phyloP scores from a whole-genome alignment of 2,797 vertebrate species.

The Tragelaphus eurycerus region DNA sequence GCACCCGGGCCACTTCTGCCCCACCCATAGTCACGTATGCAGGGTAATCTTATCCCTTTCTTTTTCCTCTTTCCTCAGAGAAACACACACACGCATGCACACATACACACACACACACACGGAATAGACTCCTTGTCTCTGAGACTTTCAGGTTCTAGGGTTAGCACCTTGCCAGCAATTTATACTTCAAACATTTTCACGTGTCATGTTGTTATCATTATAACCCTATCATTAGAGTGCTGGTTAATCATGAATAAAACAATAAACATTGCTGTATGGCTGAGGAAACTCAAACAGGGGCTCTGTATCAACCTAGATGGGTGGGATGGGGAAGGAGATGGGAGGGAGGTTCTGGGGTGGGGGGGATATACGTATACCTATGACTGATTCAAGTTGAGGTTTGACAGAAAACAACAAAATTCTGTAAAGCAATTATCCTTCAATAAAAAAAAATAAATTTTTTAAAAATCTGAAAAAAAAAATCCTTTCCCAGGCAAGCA shows the following conservation, averaged over 20 bases:
- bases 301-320: neutral
- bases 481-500: conserved; percentile 40
- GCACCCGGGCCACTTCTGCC: neutral
- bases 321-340: neutral
- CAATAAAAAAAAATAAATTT: neutral
- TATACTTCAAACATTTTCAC: conserved; percentile 14
- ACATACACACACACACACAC: neutral
- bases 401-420: neutral
- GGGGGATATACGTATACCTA: neutral
- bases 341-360: neutral
- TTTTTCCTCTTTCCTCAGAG: neutral
- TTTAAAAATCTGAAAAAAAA: neutral
- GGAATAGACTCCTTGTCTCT: neutral
- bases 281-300: neutral
- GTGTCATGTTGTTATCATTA: conserved; percentile 31
- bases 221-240: conserved; percentile 30
- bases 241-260: conserved; percentile 67
- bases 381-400: neutral
- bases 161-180: neutral
- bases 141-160: neutral
- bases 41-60: neutral
- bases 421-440: neutral
- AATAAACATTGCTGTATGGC: conserved; percentile 41
- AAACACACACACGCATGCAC: neutral
- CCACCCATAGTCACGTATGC: neutral